phyloP scores from a whole-genome alignment of 2,797 vertebrate species.

The Sparus aurata region DNA sequence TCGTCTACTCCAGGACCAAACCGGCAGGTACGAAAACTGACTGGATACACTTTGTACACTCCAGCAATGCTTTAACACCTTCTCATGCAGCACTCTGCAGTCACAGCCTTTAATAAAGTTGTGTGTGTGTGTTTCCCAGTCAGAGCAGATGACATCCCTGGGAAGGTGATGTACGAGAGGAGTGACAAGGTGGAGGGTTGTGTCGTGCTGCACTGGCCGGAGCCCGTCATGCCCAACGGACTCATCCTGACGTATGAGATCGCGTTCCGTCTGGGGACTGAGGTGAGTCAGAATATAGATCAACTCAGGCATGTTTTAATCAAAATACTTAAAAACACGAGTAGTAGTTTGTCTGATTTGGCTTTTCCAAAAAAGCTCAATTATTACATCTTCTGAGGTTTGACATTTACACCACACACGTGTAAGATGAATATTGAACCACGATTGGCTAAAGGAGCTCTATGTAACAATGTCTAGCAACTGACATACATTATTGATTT shows the following conservation, averaged over 20 bases:
- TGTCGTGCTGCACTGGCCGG: conserved; percentile 92
- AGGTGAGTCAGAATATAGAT: conserved; percentile 86
- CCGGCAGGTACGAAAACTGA: conserved; percentile 88
- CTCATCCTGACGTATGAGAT: conserved; percentile 98
- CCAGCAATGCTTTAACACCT: not conserved
- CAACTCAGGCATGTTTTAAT: not conserved
- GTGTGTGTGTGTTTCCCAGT: conserved; percentile 80
- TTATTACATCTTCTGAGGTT: not conserved
- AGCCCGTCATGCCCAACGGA: conserved; percentile 93
- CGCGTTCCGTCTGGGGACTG: conserved; percentile 90
- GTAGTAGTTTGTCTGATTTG: not conserved
- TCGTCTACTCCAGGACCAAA: conserved; percentile 96
- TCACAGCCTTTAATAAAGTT: not conserved
- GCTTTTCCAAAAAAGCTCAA: not conserved
- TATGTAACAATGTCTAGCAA: no score
- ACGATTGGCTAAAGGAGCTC: no score
- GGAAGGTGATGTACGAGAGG: conserved; percentile 87
- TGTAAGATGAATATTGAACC: not conserved
- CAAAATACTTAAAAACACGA: not conserved
- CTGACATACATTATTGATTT: no score
- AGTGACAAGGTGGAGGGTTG: conserved; percentile 90
- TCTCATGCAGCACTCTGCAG: not conserved
- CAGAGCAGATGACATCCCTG: conserved; percentile 96
- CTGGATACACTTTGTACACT: not conserved
- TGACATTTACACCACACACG: not conserved